A percentile compares a stretch with the other conserved stretches of the same genome.
Conservation (phyloP, 1,140 invertebrate species). For the Diorhabda sublineata region DNA sequence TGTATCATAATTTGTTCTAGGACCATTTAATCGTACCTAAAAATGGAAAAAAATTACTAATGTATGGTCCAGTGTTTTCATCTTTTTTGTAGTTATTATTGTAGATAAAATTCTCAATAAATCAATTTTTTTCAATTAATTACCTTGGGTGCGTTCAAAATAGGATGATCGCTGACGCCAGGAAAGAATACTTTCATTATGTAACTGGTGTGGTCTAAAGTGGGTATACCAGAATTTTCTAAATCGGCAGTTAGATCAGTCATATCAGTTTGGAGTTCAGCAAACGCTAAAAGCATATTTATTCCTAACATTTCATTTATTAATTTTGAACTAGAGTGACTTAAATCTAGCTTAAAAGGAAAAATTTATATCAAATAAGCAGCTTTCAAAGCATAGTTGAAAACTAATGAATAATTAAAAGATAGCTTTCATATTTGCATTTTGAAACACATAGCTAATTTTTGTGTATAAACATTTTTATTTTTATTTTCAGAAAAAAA, state of each 20-base stretch:
- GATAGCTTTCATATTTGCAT: no score
- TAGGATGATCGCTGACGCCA: conserved; percentile 86
- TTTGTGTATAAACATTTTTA: no score
- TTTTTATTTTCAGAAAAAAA: no score
- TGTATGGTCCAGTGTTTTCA: no score
- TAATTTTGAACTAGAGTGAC: background rate
- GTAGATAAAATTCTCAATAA: no score
- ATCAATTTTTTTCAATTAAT: conserved; percentile 10
- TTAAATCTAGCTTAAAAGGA: no score
- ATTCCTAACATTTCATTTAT: conserved; percentile 4
- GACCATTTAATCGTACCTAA: conserved; percentile 65
- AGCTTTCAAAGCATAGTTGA: no score
- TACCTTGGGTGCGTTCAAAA: conserved; percentile 79
- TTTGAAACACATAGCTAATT: no score
- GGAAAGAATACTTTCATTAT: conserved; percentile 99
- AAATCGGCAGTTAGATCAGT: conserved; percentile 95
- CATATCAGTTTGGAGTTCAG: conserved; percentile 98
- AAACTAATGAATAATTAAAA: no score
- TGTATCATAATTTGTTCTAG: conserved; percentile 83
- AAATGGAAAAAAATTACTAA: conserved; percentile 20
- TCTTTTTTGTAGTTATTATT: no score
- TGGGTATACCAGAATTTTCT: conserved; percentile 93
- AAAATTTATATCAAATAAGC: no score
- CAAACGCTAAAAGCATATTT: conserved; percentile 71
- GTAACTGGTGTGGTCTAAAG: conserved; percentile 91